Evolutionary conservation across 2,113 vertebrate genomes (phyloP).

Genomic region (Pelmatolapia mariae): DNA sequence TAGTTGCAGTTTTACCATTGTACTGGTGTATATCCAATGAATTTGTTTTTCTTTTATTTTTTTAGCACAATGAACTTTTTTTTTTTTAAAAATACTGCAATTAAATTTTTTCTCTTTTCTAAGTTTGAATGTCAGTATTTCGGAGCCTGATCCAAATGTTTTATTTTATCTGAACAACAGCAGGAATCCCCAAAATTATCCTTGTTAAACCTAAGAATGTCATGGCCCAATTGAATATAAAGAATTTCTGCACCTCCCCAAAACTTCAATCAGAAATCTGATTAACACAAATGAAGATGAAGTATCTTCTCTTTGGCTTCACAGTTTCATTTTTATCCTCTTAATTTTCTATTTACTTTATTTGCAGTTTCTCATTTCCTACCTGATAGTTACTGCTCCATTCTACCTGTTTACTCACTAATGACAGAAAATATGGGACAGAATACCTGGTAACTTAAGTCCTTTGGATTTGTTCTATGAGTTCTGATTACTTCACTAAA

Average conservation of each 20-base stretch:
- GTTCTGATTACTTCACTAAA: background rate
- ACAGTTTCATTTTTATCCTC: background rate
- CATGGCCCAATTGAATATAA: background rate
- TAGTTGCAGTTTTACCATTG: background rate
- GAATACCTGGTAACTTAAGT: background rate
- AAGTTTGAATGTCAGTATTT: background rate
- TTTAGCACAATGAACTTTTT: background rate
- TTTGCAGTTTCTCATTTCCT: background rate
- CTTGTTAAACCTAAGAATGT: background rate
- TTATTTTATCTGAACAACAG: background rate
- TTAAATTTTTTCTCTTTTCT: background rate
- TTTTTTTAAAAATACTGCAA: slow-evolving; percentile 8
- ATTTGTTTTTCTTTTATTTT: background rate
- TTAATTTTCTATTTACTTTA: background rate
- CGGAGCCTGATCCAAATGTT: background rate
- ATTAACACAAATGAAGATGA: background rate
- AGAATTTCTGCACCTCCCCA: background rate
- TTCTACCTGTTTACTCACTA: background rate
- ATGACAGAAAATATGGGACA: background rate
- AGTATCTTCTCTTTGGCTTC: background rate
- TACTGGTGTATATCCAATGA: background rate
- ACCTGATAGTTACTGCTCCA: background rate
- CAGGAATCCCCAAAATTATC: background rate
- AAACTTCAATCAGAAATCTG: background rate
- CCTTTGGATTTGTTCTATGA: background rate